Evolutionary conservation across 1,140 invertebrate species (phyloP).

Genomic region (Ceratina calcarata): DNA sequence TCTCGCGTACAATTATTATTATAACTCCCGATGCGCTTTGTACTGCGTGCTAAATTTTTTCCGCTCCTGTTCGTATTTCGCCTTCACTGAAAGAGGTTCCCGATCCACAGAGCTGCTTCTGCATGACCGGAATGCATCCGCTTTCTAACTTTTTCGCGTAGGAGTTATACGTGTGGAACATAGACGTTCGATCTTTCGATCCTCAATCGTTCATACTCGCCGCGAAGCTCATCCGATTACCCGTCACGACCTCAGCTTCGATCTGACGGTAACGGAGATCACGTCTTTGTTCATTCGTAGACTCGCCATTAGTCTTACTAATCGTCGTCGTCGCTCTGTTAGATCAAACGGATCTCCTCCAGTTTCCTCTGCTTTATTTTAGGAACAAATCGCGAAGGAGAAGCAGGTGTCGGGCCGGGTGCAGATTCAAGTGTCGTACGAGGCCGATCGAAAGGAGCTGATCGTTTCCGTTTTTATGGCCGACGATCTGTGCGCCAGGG

Average conservation of each 20-base stretch:
- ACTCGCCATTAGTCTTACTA: slow-evolving; percentile 1
- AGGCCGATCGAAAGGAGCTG: slow-evolving; percentile 89
- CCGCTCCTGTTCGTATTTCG: slow-evolving; percentile 7
- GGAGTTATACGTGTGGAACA: slow-evolving; percentile 17
- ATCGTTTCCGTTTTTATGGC: slow-evolving; percentile 91
- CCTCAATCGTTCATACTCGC: background rate
- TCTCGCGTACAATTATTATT: background rate
- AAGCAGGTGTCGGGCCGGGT: slow-evolving; percentile 87
- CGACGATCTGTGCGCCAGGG: slow-evolving; percentile 88
- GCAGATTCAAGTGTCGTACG: slow-evolving; percentile 93
- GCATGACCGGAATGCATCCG: slow-evolving; percentile 36
- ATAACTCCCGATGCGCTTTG: background rate
- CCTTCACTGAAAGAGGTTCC: background rate
- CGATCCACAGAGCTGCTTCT: slow-evolving; percentile 25
- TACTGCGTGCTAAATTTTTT: background rate
- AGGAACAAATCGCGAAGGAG: slow-evolving; percentile 88
- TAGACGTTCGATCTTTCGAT: slow-evolving; percentile 28
- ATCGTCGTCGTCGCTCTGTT: background rate
- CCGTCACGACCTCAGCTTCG: background rate
- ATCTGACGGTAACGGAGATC: background rate
- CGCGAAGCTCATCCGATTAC: background rate
- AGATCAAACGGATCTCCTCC: background rate
- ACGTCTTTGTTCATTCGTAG: slow-evolving; percentile 43
- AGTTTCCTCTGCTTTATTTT: slow-evolving; percentile 62
- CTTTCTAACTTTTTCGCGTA: background rate